phyloP scores from a whole-genome alignment of 53 echinoderm and acorn worm species.

The Paracentrotus lividus region DNA sequence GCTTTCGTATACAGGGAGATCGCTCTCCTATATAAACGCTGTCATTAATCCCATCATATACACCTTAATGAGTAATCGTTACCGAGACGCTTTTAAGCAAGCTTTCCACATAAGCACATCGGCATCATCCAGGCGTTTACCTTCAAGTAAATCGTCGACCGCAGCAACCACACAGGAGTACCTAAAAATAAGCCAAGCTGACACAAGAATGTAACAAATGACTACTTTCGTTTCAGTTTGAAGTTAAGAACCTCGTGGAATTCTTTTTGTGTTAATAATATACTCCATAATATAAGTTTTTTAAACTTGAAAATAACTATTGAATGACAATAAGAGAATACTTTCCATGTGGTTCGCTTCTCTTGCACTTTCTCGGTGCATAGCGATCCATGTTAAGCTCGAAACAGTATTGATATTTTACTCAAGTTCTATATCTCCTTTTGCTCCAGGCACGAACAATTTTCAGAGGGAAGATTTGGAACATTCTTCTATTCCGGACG shows the following conservation, averaged over 20 bases:
- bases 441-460: background rate
- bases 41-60: constrained; percentile 94
- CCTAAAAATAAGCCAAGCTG: constrained; percentile 78
- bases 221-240: background rate
- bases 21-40: constrained; percentile 89
- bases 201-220: constrained; percentile 66
- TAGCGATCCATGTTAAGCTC: background rate
- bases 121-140: constrained; percentile 34
- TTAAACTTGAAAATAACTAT: background rate
- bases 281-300: background rate
- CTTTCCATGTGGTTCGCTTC: background rate
- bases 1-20: constrained; percentile 75
- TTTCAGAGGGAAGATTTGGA: background rate
- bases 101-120: constrained; percentile 78
- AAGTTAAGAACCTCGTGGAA: background rate
- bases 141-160: constrained; percentile 53
- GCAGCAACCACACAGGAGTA: constrained; percentile 72
- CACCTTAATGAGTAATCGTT: constrained; percentile 90
- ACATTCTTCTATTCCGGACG: constrained; percentile 10
- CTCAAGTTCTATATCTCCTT: background rate
- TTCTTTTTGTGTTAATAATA: background rate
- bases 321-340: too few relatives aligned
- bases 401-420: constrained; percentile 23
- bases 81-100: constrained; percentile 88
- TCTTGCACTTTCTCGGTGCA: background rate